Base-by-base conservation (phyloP, 2,888 invertebrate genomes). In the Nasonia oneida region DNA sequence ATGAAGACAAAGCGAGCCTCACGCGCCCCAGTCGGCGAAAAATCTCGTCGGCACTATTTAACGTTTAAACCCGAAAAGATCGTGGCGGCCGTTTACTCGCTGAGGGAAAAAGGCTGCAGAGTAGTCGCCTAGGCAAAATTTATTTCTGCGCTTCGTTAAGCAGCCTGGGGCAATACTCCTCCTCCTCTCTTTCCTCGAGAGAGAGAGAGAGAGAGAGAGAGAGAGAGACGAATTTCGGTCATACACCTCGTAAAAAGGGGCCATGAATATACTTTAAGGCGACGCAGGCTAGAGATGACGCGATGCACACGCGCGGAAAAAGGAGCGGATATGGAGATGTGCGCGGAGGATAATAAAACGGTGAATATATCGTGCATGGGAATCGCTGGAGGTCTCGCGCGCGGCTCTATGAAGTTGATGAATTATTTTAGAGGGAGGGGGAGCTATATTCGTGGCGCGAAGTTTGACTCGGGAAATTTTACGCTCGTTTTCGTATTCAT, bases 61-160 rank as follows among this genome's bases (percentile, higher is more conserved):
- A 74, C 37, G 74, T 81, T 77, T 42, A 77, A 81, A 77, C 71
- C 47, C 18, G 57, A 77, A 57, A 67, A 61, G 71, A 10, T 29
- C 67, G 67, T 29, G 57, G 29, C 29, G 70, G 18, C 29, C 37
- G 70, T 12, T 18, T 42, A 10, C 23, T 57, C 15, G 23, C 8
- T 3, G 6, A 23, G 18, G 2, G 29, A 18, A 67, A 14, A 79
- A 53, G n/a, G 42, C 61, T 57, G 39, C 53, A 23, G n/a, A 39
- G 15, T 61, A 39, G 15, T 61, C 70, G 71, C 29, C 77, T 73
- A 81, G 64, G 47, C 71, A 64, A 70, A 83, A 87, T 87, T 87
- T 84, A 87, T 87, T 82, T 73, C 71, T 42, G 71, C 76, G 82
- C 82, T 79, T 84, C 82, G 84, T 87, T 87, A 87, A 76, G 79